Base-by-base conservation (phyloP, 2,888 invertebrate species). In the Parnassius smintheus region DNA sequence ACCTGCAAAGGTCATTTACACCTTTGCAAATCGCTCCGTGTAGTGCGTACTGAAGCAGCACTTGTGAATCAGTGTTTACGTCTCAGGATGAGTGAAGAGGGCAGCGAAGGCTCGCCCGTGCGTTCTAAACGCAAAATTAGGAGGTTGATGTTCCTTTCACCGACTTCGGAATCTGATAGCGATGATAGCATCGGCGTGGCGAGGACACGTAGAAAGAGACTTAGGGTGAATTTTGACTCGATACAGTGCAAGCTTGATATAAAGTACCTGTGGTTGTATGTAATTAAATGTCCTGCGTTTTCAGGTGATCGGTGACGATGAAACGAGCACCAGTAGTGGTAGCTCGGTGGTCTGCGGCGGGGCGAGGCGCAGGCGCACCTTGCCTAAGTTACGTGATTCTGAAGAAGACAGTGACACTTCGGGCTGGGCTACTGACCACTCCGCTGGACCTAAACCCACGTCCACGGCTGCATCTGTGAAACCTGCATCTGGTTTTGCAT, bases 241-340 rank as follows among this genome's bases (percentile, higher is more conserved):
- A 55, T 46, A 44, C 12, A 41, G 12, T 25, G 35, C 35, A 35
- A 35, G 3, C 35, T 35, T 35, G 7, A 35, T 3, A 35, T 7
- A 7, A 7, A 35, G 35, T 35, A 35, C 7, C 35, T 35, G 35
- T 35, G 35, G 4, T 35, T 35, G 35, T 35, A 35, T 35, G 35
- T 35, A 35, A 7, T 35, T 35, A 7, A 35, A 3, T 3, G 35
- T 35, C 35, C 35, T 62, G 42, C 8, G 22, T 69, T 90, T 92
- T 68, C 82, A 94, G 94, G 92, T 92, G 75, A 81, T 93, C 66
- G 86, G 91, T 67, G 93, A 92, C 70, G 92, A 91, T 53, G 90
- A 85, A 56, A 77, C 83, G 66, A 86, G 84, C 66, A 86, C 84
- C 66, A 86, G 90, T 73, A 90, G 88, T 66, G 88, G 86, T 53